A percentile compares a stretch with the other conserved stretches of the same genome.
Conservation (phyloP, 2,113 vertebrate species). For the Xyliphius kryptos region DNA sequence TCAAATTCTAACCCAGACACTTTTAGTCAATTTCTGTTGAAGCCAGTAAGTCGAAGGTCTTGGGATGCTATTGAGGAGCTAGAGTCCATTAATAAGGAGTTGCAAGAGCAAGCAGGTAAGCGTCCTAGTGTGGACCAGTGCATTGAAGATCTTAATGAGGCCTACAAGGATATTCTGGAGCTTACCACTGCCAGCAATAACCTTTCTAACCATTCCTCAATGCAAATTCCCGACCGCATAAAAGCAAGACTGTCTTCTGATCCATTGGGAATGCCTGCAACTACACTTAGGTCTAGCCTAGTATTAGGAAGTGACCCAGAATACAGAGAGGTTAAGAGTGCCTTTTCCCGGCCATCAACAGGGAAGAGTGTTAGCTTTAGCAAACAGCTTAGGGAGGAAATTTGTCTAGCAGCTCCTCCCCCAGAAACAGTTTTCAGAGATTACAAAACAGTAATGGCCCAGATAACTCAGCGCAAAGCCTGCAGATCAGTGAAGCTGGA, state of each 20-base stretch:
- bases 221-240: conserved; percentile 64
- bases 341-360: conserved; percentile 54
- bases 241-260: conserved; percentile 63
- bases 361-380: conserved; percentile 60
- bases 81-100: conserved; percentile 89
- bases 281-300: conserved; percentile 68
- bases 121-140: conserved; percentile 67
- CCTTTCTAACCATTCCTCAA: conserved; percentile 53
- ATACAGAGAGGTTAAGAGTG: conserved; percentile 38
- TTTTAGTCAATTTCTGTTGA: conserved; percentile 84
- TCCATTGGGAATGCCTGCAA: conserved; percentile 58
- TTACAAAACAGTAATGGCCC: conserved; percentile 62
- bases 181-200: conserved; percentile 68
- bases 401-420: conserved; percentile 54
- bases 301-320: conserved; percentile 50
- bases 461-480: conserved; percentile 59
- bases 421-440: conserved; percentile 67
- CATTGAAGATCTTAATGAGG: conserved; percentile 69
- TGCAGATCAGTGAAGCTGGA: conserved; percentile 66
- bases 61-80: conserved; percentile 93
- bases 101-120: conserved; percentile 71
- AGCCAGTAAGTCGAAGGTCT: conserved; percentile 80
- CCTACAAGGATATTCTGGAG: conserved; percentile 72
- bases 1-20: conserved; percentile 69
- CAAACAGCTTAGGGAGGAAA: conserved; percentile 66